These are phyloP conservation scores for Cosmorhoe ocellata DNA, from an alignment of 2,888 invertebrate genomes.

Conservation along the genomic window DNA sequence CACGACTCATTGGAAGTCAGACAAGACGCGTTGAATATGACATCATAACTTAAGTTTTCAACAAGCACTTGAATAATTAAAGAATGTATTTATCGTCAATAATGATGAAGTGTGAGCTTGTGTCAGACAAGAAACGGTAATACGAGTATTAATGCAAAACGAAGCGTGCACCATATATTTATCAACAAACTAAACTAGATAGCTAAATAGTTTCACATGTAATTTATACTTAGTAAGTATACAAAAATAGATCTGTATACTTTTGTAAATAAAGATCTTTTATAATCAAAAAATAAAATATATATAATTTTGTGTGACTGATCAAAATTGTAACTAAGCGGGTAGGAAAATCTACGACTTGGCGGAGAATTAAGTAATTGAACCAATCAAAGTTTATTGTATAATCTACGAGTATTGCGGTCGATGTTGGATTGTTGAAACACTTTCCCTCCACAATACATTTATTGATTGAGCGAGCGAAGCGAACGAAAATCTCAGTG, in stretches of 20 bases:
- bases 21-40: slow-evolving; percentile 54
- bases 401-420: slow-evolving; percentile 50
- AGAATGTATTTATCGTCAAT: slow-evolving; percentile 28
- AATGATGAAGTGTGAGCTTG: slow-evolving; percentile 38
- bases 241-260: no score
- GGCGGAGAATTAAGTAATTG: slow-evolving; percentile 61
- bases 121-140: slow-evolving; percentile 54
- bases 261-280: no score
- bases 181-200: no score
- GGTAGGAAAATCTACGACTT: slow-evolving; percentile 46
- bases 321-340: slow-evolving; percentile 41
- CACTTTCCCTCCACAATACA: slow-evolving; percentile 31
- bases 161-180: slow-evolving; percentile 38
- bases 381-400: slow-evolving; percentile 57
- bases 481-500: no score
- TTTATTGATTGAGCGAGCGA: slow-evolving; percentile 4
- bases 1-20: slow-evolving; percentile 51
- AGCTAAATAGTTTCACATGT: no score
- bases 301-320: slow-evolving; percentile 34
- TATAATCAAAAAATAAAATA: no score
- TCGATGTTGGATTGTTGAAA: slow-evolving; percentile 45
- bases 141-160: slow-evolving; percentile 47
- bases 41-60: slow-evolving; percentile 45
- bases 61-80: slow-evolving; percentile 42
- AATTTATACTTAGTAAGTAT: no score